A percentile compares a stretch with the other conserved stretches of the same genome.
Conservation (phyloP, 2,888 invertebrate species). For the Drosophila conformis region DNA sequence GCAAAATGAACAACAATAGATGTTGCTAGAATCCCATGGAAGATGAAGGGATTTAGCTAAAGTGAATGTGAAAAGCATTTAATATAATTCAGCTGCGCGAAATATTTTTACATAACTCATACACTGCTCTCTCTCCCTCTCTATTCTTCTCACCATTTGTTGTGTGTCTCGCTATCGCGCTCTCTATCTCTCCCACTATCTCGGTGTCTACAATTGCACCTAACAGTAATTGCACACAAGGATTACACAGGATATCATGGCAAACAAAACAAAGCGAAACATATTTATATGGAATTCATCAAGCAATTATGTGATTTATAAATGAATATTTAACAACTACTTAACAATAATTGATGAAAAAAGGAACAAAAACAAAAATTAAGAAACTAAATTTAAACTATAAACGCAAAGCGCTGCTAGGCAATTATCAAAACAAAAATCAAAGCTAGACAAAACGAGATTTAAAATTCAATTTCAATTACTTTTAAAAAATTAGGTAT, state of each 20-base stretch:
- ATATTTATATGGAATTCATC: conserved; percentile 76
- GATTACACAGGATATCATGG: conserved; percentile 48
- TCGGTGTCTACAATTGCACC: conserved; percentile 71
- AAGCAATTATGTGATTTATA: conserved; percentile 82
- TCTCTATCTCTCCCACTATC: conserved; percentile 21
- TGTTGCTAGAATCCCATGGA: conserved; percentile 23
- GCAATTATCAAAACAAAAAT: conserved; percentile 61
- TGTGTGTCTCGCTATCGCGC: conserved; percentile 31
- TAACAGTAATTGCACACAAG: conserved; percentile 58
- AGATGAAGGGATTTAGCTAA: conserved; percentile 41
- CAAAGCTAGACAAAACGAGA: conserved; percentile 56
- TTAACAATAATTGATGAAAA: conserved; percentile 74
- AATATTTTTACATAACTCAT: conserved; percentile 52
- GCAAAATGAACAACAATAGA: conserved; percentile 13
- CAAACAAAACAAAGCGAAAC: conserved; percentile 28
- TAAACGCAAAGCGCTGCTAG: conserved; percentile 66
- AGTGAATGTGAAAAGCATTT: conserved; percentile 64
- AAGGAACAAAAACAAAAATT: conserved; percentile 26
- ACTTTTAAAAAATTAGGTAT: conserved; percentile 60
- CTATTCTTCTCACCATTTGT: conserved; percentile 15
- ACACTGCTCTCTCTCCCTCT: conserved; percentile 18
- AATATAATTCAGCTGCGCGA: conserved; percentile 61
- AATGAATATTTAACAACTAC: conserved; percentile 72
- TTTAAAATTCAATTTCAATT: conserved; percentile 76
- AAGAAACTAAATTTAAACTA: conserved; percentile 46